Conservation (phyloP, 2,888 invertebrate species). For the Drosophila hamatofila region DNA sequence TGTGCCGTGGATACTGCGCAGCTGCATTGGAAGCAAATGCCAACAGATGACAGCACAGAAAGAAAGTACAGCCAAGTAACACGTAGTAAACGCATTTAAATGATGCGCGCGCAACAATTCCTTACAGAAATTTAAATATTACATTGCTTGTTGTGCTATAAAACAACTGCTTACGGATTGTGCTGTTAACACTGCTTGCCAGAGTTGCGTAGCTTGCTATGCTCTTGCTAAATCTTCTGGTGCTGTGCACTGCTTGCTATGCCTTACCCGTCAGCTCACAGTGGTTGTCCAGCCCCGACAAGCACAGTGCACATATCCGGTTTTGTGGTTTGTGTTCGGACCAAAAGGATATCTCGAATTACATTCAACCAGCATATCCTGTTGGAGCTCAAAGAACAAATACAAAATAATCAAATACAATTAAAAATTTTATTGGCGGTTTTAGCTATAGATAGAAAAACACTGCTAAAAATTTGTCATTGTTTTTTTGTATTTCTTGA, state of each 20-base stretch:
- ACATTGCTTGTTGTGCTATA: background rate
- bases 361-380: conserved; percentile 3
- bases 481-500: background rate
- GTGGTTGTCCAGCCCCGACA: background rate
- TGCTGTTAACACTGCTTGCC: too few species aligned
- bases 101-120: background rate
- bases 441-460: background rate
- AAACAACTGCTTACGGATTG: background rate
- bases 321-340: background rate
- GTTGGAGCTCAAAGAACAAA: background rate
- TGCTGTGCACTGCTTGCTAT: background rate
- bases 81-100: conserved; percentile 1
- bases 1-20: conserved; percentile 52
- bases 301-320: background rate
- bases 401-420: background rate
- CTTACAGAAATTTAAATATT: conserved; percentile 1
- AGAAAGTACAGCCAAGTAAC: conserved; percentile 42
- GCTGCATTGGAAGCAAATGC: conserved; percentile 70
- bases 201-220: too few species aligned
- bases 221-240: too few species aligned
- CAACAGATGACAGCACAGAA: conserved; percentile 15
- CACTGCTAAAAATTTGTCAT: background rate
- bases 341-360: conserved; percentile 17
- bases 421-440: background rate
- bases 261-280: background rate